These are phyloP conservation scores for Morpho achilles DNA, from an alignment of 2,888 invertebrate genomes.

Conservation along the genomic window DNA sequence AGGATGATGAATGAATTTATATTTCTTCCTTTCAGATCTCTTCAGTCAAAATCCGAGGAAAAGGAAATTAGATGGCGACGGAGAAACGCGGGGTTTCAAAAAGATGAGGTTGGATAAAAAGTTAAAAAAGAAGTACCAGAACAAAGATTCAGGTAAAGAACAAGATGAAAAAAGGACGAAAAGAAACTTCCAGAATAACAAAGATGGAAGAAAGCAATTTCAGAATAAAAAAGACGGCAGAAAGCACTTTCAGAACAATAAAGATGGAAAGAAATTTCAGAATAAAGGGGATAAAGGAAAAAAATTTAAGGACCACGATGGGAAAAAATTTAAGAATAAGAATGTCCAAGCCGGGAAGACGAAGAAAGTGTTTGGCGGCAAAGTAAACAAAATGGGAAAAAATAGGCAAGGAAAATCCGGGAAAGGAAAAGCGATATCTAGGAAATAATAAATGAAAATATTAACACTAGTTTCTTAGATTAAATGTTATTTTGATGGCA, in stretches of 20 bases:
- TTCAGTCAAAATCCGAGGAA: conserved; percentile 56
- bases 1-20: background rate
- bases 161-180: conserved; percentile 34
- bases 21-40: conserved; percentile 46
- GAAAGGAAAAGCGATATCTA: conserved; percentile 38
- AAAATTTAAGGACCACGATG: conserved; percentile 30
- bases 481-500: no score
- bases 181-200: conserved; percentile 35
- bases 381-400: conserved; percentile 54
- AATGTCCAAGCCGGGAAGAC: conserved; percentile 38
- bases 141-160: conserved; percentile 30
- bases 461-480: no score
- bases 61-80: conserved; percentile 54
- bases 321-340: conserved; percentile 35
- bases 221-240: conserved; percentile 30
- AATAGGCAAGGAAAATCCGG: conserved; percentile 37
- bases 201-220: conserved; percentile 34
- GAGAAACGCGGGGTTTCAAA: conserved; percentile 60
- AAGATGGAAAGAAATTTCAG: conserved; percentile 34
- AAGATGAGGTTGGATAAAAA: conserved; percentile 68
- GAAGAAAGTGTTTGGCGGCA: conserved; percentile 27
- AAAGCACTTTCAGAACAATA: conserved; percentile 35
- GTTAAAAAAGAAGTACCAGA: conserved; percentile 58
- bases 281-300: conserved; percentile 25
- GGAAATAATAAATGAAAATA: conserved; percentile 26